Evolutionary conservation across 2,797 vertebrate species (phyloP), one percentile per base, ranked within the genome.

Genomic region (Cryptoprocta ferox): DNA sequence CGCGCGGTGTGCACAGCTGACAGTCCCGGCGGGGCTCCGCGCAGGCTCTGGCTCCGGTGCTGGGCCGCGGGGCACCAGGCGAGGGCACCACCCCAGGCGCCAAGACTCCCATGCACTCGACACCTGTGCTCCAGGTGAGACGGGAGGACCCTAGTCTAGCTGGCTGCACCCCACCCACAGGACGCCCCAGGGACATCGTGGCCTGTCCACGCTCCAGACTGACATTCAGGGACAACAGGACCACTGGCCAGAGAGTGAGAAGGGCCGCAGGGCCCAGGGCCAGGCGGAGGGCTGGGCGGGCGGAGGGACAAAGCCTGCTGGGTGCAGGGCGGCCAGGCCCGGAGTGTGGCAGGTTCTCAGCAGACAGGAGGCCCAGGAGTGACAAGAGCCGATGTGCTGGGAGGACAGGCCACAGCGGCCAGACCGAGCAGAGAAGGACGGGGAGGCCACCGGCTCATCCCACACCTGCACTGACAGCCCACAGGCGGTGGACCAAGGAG

Each of bases 1-100:
- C n/a, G n/a, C 1, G 0, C 11, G 1, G 61, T 1, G 56, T 0
- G 0, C 2, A 45, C 21, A 2, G n/a, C 2, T 0, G 13, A 42
- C 45, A 26, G 30, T 61, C 10, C 10, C 8, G 0, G 39, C 39
- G 0, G 32, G 35, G 42, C 42, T 30, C 59, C 10, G 4, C 3
- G 1, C 35, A 1, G 1, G 50, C 15, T 7, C 50, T 0, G 1
- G 50, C 15, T 7, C 50, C 0, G 2, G 21, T 1, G 32, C 82
- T 9, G 8, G 39, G 6, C 50, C 50, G 1, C 13, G 0, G 28
- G 18, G 7, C 18, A 53, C 30, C 21, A 4, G 1, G 9, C 5
- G 2, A 24, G 7, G 42, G 42, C 8, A 9, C 42, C 42, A 45
- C 42, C 42, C 42, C 42, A 45, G 61, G 53, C 4, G 32, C 59